These are phyloP conservation scores for Holothuria glaberrima DNA, from an alignment of 35 echinoderm and acorn worm genomes.

Conservation along the genomic window DNA sequence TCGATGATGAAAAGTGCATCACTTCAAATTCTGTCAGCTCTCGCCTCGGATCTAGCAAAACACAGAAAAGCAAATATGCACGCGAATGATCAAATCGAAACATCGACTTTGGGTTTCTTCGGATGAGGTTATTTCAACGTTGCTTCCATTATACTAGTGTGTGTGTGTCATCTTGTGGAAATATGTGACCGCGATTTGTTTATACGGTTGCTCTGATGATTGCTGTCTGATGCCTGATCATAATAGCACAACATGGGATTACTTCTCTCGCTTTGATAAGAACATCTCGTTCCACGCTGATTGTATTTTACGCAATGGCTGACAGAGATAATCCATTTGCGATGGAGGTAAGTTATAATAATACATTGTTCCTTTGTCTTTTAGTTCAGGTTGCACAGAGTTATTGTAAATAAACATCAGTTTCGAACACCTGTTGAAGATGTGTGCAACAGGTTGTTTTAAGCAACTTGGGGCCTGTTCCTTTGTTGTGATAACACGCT, in stretches of 20 bases:
- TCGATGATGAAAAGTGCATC: too few relatives aligned
- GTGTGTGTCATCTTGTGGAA: constrained; percentile 12
- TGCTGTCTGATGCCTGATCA: constrained; percentile 16
- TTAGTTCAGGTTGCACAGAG: too few relatives aligned
- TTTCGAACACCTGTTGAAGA: constrained; percentile 5
- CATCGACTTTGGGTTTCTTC: constrained; percentile 9
- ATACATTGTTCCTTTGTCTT: too few relatives aligned
- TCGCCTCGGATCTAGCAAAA: background rate
- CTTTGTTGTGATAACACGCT: too few relatives aligned
- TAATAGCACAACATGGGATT: constrained; percentile 31
- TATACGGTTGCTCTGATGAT: background rate
- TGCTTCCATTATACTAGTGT: background rate
- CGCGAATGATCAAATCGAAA: constrained; percentile 25
- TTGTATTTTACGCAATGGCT: background rate
- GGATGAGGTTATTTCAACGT: constrained; percentile 25
- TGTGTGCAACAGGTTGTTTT: constrained; percentile 25
- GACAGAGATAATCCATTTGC: constrained; percentile 40
- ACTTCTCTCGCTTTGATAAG: constrained; percentile 3
- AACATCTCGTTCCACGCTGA: background rate
- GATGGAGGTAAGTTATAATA: constrained; percentile 6
- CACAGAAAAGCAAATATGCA: constrained; percentile 21
- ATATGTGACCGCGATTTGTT: constrained; percentile 17
- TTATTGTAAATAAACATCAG: too few relatives aligned
- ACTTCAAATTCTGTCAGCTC: too few relatives aligned
- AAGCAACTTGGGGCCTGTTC: too few relatives aligned